Conservation (phyloP, 1,140 invertebrate genomes). For the Brachionus rubens region DNA sequence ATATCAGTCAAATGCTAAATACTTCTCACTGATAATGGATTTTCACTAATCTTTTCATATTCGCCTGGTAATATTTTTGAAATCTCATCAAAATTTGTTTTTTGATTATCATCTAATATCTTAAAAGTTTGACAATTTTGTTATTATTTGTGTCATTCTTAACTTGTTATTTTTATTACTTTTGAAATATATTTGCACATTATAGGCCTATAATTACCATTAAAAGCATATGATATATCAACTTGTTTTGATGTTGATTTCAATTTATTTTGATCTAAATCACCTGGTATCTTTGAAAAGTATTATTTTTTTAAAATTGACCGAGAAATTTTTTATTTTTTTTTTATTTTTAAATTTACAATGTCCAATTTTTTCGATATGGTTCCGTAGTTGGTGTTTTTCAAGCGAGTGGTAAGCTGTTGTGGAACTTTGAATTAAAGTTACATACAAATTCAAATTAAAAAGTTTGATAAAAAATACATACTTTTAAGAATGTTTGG, state of each 20-base stretch:
- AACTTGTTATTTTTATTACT: not conserved
- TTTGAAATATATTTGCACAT: constrained; percentile 26
- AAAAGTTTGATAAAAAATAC: not conserved
- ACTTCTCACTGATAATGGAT: not conserved
- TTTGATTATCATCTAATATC: constrained; percentile 14
- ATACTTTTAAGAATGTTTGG: constrained; percentile 24
- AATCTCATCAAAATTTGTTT: constrained; percentile 39
- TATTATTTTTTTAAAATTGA: not conserved
- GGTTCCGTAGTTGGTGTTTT: not conserved
- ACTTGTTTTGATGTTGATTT: constrained; percentile 23
- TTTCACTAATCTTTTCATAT: constrained; percentile 6
- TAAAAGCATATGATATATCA: constrained; percentile 41
- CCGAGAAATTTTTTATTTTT: not conserved
- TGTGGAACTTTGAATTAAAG: constrained; percentile 13
- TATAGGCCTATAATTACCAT: constrained; percentile 38
- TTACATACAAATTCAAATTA: not conserved
- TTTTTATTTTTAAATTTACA: too few species aligned
- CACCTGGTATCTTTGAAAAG: constrained; percentile 4
- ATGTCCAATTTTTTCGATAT: constrained; percentile 30
- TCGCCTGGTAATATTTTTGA: constrained; percentile 25
- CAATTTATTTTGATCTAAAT: constrained; percentile 1
- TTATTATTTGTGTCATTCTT: not conserved
- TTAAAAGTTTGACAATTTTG: not conserved
- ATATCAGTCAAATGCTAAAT: not conserved
- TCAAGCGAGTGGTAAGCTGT: not conserved